Evolutionary conservation across 2,888 invertebrate species (phyloP).

Genomic region (Melanotus villosus): DNA sequence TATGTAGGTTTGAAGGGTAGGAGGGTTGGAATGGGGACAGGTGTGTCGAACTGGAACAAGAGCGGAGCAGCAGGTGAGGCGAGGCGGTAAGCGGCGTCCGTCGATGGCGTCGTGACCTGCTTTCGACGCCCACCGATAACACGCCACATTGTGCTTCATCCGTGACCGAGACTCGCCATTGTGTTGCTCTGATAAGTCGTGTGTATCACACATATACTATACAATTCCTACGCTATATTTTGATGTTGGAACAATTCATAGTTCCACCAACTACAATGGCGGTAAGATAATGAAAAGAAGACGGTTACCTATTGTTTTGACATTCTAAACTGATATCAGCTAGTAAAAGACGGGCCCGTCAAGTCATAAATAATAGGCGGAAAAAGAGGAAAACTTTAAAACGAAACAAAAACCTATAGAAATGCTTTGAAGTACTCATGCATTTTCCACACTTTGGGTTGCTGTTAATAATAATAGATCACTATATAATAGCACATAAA

Average conservation of each 20-base stretch:
- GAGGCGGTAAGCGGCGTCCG: slow-evolving; percentile 45
- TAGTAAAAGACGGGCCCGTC: too few species aligned
- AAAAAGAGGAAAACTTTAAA: too few species aligned
- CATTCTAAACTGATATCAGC: too few species aligned
- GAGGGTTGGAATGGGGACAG: slow-evolving; percentile 36
- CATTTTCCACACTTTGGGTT: too few species aligned
- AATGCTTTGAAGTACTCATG: too few species aligned
- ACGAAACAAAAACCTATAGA: too few species aligned
- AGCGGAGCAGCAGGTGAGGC: slow-evolving; percentile 45
- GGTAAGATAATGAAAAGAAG: slow-evolving; percentile 10
- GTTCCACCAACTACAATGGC: slow-evolving; percentile 7
- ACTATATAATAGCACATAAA: too few species aligned
- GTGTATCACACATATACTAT: slow-evolving; percentile 27
- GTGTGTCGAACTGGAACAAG: slow-evolving; percentile 37
- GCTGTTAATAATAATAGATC: too few species aligned
- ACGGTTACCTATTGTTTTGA: too few species aligned
- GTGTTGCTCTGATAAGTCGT: slow-evolving; percentile 30
- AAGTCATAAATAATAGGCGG: too few species aligned
- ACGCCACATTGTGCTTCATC: slow-evolving; percentile 40
- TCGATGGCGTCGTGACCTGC: slow-evolving; percentile 53
- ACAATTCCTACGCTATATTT: slow-evolving; percentile 27
- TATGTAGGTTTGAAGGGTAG: slow-evolving; percentile 16
- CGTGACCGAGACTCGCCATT: slow-evolving; percentile 35
- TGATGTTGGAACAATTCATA: slow-evolving; percentile 24
- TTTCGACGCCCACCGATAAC: slow-evolving; percentile 50